Conservation (phyloP, 2,113 vertebrate species). For the Mus musculus region GRCm39 chr4:144285001-144285500, state of each 20-base stretch:
- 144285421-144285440: neutral
- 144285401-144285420: neutral
- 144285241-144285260: conserved; percentile 84
- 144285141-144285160: fast-evolving
- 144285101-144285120: fast-evolving
- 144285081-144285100: too few relatives aligned
- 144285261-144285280: conserved; percentile 82
- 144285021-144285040: neutral
- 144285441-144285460: fast-evolving
- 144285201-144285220: conserved; percentile 84
- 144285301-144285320: too few relatives aligned
- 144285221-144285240: conserved; percentile 84
- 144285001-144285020: neutral
- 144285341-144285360: fast-evolving
- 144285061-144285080: neutral
- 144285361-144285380: neutral
- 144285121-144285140: fast-evolving
- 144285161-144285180: neutral
- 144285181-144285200: conserved; percentile 86
- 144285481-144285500: neutral
- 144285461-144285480: neutral
- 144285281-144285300: conserved; percentile 66
- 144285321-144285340: fast-evolving
- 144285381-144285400: neutral
- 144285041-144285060: neutral